Evolutionary conservation across 2,888 invertebrate species (phyloP), one percentile per base, ranked within the genome.

Genomic region (Plusia festucae): DNA sequence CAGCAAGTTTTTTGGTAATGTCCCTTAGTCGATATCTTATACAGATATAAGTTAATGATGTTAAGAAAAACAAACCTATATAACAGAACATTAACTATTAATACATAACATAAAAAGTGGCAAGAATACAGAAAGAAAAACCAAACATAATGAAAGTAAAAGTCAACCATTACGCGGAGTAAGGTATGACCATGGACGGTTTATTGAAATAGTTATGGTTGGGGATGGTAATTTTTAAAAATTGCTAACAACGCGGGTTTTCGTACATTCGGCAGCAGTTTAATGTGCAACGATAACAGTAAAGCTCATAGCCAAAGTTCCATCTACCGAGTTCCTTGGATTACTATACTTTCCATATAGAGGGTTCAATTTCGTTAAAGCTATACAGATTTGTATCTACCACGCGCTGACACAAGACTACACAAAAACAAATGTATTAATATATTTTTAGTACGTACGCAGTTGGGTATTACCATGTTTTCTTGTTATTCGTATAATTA

Each of bases 251-350:
- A 86, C 88, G 88, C 88, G 85, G 85, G 87, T 79, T 81, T 87
- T 74, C 84, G 89, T 88, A 89, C 91, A 91, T 89, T 91, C 86
- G 86, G 90, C 84, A 91, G 89, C 90, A 90, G 91, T 91, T 90
- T 91, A 92, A 94, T 91, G 91, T 87, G 82, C 76, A 84, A 85
- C 90, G 85, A 93, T 94, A 94, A 94, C 93, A 93, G 91, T 94
- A 93, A 93, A 91, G 91, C 92, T 92, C 93, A 93, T 92, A 89
- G 93, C 91, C 90, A 85, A 91, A 92, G 88, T 91, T 92, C 88
- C 88, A 88, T 88, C 90, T 86, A 79, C 81, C 82, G 88, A 90
- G 90, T 88, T 91, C 85, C 88, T 86, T 84, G 89, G 91, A 91
- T 92, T 90, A 91, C 90, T 88, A 85, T 88, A 88, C 90, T 90